These are phyloP conservation scores for Pollicipes pollicipes DNA, from an alignment of 1,140 invertebrate species.

Conservation along the genomic window DNA sequence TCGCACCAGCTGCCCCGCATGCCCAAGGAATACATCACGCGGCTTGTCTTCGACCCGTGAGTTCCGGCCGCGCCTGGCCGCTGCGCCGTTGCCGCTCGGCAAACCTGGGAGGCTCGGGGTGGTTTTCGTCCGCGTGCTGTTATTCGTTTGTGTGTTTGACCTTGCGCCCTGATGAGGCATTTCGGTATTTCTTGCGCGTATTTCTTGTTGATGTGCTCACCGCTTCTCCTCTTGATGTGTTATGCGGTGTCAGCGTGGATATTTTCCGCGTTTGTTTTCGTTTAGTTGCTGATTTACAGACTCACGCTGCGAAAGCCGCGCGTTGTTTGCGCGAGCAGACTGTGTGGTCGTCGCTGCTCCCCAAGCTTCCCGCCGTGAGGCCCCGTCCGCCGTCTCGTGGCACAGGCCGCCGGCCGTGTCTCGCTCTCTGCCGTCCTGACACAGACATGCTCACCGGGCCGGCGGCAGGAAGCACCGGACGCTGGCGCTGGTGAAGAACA, in stretches of 20 bases:
- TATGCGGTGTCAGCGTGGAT: too few relatives aligned
- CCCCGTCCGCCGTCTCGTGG: background rate
- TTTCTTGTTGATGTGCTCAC: too few relatives aligned
- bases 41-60: slow-evolving; percentile 91
- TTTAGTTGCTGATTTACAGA: too few relatives aligned
- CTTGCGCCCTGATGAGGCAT: too few relatives aligned
- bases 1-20: slow-evolving; percentile 88
- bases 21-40: slow-evolving; percentile 94
- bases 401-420: background rate
- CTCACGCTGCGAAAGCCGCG: too few relatives aligned
- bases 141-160: too few relatives aligned
- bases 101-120: too few relatives aligned
- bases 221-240: too few relatives aligned
- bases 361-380: background rate
- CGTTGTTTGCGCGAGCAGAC: too few relatives aligned
- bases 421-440: background rate
- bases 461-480: slow-evolving; percentile 78
- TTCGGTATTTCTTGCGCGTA: too few relatives aligned
- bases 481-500: slow-evolving; percentile 74
- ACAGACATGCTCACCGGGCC: slow-evolving; percentile 13
- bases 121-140: too few relatives aligned
- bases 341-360: background rate
- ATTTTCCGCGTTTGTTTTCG: background rate
- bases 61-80: slow-evolving; percentile 23
- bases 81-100: too few relatives aligned